These are phyloP conservation scores for Gandaritis pyraliata DNA, from an alignment of 2,888 invertebrate genomes.

Conservation along the genomic window DNA sequence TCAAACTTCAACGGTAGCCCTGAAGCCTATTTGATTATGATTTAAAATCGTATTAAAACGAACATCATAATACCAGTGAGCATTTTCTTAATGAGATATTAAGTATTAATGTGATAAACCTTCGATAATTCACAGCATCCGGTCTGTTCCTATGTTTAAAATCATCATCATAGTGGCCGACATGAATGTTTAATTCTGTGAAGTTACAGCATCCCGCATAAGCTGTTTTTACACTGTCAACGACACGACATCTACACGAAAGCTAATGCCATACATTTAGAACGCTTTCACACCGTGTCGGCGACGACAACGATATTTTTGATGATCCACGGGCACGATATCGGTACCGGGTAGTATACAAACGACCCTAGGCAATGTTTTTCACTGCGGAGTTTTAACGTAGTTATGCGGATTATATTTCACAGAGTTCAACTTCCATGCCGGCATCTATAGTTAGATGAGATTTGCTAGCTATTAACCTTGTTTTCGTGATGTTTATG, in stretches of 20 bases:
- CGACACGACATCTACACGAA: too few species aligned
- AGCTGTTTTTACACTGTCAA: slow-evolving; percentile 17
- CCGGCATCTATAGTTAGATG: too few species aligned
- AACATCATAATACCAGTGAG: slow-evolving; percentile 12
- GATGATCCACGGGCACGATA: too few species aligned
- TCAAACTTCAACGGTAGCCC: not conserved
- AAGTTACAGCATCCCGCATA: too few species aligned
- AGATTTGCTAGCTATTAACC: slow-evolving; percentile 16
- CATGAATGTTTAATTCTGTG: not conserved
- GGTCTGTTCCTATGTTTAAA: slow-evolving; percentile 17
- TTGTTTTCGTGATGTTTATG: slow-evolving; percentile 11
- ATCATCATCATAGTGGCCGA: not conserved
- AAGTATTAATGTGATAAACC: slow-evolving; percentile 1
- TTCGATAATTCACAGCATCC: slow-evolving; percentile 31
- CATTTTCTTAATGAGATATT: slow-evolving; percentile 10
- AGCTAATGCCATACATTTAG: too few species aligned
- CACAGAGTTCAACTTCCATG: too few species aligned
- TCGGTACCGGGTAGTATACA: too few species aligned
- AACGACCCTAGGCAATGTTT: too few species aligned
- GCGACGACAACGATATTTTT: too few species aligned
- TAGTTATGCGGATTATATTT: too few species aligned
- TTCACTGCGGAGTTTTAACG: too few species aligned
- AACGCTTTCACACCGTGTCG: too few species aligned
- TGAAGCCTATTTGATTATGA: not conserved
- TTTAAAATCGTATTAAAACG: slow-evolving; percentile 2